phyloP scores from a whole-genome alignment of 30 jellyfish, hydroid and myxozoan species.

The Phacellophora camtschatica region DNA sequence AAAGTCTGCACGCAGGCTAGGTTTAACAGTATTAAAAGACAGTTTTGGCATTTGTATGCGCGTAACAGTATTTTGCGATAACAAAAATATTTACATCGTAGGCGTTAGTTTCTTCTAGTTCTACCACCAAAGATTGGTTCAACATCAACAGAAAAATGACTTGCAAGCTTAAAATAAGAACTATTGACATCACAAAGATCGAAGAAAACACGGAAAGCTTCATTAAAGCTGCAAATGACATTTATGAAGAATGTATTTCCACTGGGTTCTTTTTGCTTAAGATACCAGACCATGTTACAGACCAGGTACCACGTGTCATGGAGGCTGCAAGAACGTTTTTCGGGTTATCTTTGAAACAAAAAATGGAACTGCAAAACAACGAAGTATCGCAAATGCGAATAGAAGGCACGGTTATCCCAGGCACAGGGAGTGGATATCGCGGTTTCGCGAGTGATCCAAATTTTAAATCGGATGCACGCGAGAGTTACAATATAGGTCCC shows the following conservation, averaged over 20 bases:
- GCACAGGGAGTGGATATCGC: slow-evolving; percentile 56
- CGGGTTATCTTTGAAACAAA: slow-evolving; percentile 1
- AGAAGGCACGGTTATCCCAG: slow-evolving; percentile 23
- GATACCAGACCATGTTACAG: slow-evolving; percentile 18
- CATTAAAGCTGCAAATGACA: neutral
- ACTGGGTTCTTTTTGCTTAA: slow-evolving; percentile 43
- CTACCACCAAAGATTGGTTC: no score
- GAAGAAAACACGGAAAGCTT: neutral
- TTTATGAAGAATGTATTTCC: neutral
- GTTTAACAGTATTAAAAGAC: no score
- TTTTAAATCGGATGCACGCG: slow-evolving; percentile 36
- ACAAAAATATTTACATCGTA: no score
- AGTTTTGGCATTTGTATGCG: no score
- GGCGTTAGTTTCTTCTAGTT: no score
- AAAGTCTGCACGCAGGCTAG: no score
- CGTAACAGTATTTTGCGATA: no score
- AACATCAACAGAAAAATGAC: no score
- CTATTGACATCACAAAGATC: slow-evolving; percentile 13
- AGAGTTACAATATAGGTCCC: slow-evolving; percentile 55
- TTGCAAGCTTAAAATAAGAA: no score
- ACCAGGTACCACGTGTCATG: neutral
- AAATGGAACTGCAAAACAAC: neutral
- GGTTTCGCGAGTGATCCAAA: slow-evolving; percentile 40
- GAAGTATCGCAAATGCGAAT: slow-evolving; percentile 13
- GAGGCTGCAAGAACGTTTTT: slow-evolving; percentile 36